These are phyloP conservation scores for Sesia bembeciformis DNA, from an alignment of 2,888 invertebrate genomes.

Conservation along the genomic window DNA sequence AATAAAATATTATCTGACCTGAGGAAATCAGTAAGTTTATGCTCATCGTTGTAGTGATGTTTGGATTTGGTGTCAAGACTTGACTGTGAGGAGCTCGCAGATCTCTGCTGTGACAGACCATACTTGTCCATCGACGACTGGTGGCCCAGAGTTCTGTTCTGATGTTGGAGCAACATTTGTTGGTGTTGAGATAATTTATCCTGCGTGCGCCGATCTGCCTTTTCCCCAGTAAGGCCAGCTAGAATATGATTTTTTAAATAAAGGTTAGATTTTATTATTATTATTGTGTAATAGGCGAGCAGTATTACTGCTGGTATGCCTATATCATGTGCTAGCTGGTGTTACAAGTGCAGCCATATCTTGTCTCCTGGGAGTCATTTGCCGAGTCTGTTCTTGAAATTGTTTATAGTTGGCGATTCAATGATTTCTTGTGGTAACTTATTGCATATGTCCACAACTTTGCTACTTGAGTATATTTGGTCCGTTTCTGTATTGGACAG, in stretches of 20 bases:
- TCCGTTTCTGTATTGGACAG: too few species aligned
- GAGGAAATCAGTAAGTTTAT: slow-evolving; percentile 82
- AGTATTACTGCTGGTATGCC: not conserved
- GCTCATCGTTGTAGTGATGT: slow-evolving; percentile 73
- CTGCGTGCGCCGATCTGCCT: slow-evolving; percentile 54
- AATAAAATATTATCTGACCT: slow-evolving; percentile 27
- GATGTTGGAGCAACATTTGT: slow-evolving; percentile 79
- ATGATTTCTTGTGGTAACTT: too few species aligned
- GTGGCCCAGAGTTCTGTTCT: slow-evolving; percentile 74
- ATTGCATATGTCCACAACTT: too few species aligned
- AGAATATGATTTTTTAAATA: slow-evolving; percentile 12
- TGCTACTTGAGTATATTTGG: too few species aligned
- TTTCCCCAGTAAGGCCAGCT: slow-evolving; percentile 57
- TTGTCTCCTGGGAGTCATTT: too few species aligned
- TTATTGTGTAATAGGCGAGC: not conserved
- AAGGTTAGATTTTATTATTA: not conserved
- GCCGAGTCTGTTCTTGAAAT: too few species aligned
- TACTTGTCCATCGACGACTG: slow-evolving; percentile 78
- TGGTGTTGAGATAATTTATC: slow-evolving; percentile 76
- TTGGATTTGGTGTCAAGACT: slow-evolving; percentile 49
- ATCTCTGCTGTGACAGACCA: slow-evolving; percentile 60
- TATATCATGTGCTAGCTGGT: too few species aligned
- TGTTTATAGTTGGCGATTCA: too few species aligned
- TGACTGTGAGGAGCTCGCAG: slow-evolving; percentile 51
- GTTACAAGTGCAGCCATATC: too few species aligned